Percentiles rank a stretch among this genome's conserved stretches.
Conservation (phyloP, 1,140 invertebrate genomes). For the Macrobrachium nipponense region DNA sequence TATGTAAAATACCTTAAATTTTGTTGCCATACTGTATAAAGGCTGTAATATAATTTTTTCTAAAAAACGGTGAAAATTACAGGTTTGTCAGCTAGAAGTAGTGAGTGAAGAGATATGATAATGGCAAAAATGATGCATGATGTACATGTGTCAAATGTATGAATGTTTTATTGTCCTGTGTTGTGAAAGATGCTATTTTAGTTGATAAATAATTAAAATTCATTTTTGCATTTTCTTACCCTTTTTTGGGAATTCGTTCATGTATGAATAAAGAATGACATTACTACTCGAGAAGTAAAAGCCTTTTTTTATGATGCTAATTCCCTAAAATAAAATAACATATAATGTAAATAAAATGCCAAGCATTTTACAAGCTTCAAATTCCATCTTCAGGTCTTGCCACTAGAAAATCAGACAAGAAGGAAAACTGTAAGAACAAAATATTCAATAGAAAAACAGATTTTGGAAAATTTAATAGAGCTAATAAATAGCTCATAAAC, state of each 20-base stretch:
- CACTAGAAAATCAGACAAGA: too few species aligned
- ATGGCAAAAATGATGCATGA: constrained; percentile 35
- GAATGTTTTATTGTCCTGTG: constrained; percentile 17
- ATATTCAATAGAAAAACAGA: too few species aligned
- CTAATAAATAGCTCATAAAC: too few species aligned
- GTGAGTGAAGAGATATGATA: neutral
- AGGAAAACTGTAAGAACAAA: too few species aligned
- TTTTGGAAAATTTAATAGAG: too few species aligned
- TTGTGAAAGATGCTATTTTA: constrained; percentile 46
- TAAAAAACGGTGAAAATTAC: neutral
- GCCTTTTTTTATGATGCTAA: too few species aligned
- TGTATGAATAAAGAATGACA: neutral
- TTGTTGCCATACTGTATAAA: neutral
- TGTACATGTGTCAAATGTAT: constrained; percentile 23
- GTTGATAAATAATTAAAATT: constrained; percentile 12
- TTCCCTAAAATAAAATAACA: too few species aligned
- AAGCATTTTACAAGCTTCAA: too few species aligned
- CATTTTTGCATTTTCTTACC: too few species aligned
- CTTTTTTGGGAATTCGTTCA: neutral
- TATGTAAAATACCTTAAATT: neutral
- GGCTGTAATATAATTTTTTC: constrained; percentile 25
- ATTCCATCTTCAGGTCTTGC: too few species aligned
- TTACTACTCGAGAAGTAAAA: too few species aligned
- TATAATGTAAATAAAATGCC: too few species aligned
- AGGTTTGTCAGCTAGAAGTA: neutral